Percentiles rank a stretch among this genome's conserved stretches.
Evolutionary conservation across 2,797 vertebrate genomes (phyloP).

Genomic region (Peromyscus eremicus): DNA sequence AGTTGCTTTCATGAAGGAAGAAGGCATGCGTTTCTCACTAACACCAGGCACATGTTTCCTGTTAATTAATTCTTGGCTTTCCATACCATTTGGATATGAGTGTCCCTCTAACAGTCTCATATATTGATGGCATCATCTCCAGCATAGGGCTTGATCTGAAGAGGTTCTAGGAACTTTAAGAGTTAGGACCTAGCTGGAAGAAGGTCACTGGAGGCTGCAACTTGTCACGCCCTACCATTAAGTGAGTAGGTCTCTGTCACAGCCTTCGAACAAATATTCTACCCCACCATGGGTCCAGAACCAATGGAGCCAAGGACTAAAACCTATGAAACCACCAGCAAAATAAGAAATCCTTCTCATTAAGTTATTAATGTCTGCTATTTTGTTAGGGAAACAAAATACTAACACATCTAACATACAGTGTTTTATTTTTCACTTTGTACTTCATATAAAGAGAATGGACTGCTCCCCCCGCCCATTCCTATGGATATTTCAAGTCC

Average conservation of each 20-base stretch:
- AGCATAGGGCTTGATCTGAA: not conserved
- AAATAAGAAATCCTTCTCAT: not conserved
- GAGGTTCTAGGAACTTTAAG: not conserved
- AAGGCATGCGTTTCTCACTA: not conserved
- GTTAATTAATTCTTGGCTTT: not conserved
- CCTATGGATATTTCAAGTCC: not conserved
- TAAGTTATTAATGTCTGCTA: not conserved
- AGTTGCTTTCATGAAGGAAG: not conserved
- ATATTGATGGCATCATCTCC: not conserved
- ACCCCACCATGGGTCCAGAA: not conserved
- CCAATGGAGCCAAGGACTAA: not conserved
- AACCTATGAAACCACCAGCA: not conserved
- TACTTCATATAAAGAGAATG: conserved; percentile 47
- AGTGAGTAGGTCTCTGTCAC: not conserved
- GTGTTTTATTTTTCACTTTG: conserved; percentile 35
- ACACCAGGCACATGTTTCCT: not conserved
- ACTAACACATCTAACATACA: not conserved
- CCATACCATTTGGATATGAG: not conserved
- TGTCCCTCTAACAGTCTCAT: not conserved
- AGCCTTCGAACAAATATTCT: not conserved
- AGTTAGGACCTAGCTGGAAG: not conserved
- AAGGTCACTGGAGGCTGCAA: not conserved
- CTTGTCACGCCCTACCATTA: not conserved
- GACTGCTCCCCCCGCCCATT: not conserved
- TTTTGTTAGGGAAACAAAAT: not conserved